Evolutionary conservation across 2,888 invertebrate genomes (phyloP), one percentile per base, ranked within the genome.

Genomic region (Alitta virens): DNA sequence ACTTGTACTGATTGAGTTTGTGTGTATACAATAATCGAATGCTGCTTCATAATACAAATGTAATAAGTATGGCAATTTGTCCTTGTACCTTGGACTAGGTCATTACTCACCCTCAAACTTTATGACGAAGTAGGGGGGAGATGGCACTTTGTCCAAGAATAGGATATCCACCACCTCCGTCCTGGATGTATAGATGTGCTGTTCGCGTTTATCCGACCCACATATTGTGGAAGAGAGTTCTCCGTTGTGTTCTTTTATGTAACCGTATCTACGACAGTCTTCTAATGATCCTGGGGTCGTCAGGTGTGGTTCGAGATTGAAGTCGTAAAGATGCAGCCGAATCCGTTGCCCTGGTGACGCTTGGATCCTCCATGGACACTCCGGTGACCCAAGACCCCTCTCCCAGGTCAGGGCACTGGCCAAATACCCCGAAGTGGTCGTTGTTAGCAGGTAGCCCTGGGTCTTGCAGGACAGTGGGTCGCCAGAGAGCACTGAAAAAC

Each of bases 361-460:
- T 53, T 56, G 62, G 2, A 66, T 60, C 52, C 55, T 7, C 62
- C 63, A 66, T 25, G 66, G 66, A 40, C 66, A 66, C 7, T 46
- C n/a, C n/a, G 57, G 52, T 12, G 56, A 42, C 3, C 65, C 65
- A 0, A 61, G 40, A 1, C 60, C 56, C n/a, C 46, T 42, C 55
- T 52, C 56, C 33, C 38, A 33, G 12, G 65, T 58, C 18, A 61
- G 21, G 46, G 25, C 43, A 56, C 65, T 65, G 53, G 63, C 40
- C 1, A 65, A 46, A 55, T 61, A 65, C 1, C 65, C 65, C 2
- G 46, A 40, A 23, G 52, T 23, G 27, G 27, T 43, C 14, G 27
- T 27, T 9, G 46, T 27, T 27, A 14, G 2, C 49, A 57, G 43
- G 49, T 46, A 57, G 25, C 33, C 46, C 5, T 57, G 27, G 26